Conservation (phyloP, 2,888 invertebrate genomes). For the Melolontha melolontha region DNA sequence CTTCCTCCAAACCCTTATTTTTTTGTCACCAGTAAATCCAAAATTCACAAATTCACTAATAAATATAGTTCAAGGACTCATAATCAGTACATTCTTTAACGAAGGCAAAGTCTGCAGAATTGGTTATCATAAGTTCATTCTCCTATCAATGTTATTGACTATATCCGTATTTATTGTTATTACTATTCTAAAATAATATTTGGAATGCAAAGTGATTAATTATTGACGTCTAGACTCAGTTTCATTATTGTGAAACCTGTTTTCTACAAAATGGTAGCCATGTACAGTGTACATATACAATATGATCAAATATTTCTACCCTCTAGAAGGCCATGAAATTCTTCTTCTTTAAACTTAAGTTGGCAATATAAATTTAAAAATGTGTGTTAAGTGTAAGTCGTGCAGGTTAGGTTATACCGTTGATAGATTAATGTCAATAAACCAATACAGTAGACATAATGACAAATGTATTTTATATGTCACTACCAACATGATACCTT, state of each 20-base stretch:
- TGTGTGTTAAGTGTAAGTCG: no score
- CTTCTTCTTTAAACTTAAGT: no score
- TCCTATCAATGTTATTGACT: conserved; percentile 5
- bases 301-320: no score
- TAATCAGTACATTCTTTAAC: conserved; percentile 2
- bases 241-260: not conserved
- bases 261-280: not conserved
- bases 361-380: no score
- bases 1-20: conserved; percentile 18
- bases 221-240: not conserved
- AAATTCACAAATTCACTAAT: not conserved
- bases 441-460: no score
- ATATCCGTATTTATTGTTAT: conserved; percentile 19
- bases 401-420: no score
- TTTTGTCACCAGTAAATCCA: not conserved
- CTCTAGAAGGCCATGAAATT: no score
- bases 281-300: no score
- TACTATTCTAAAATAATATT: not conserved
- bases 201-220: no score
- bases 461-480: no score
- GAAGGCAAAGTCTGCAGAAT: conserved; percentile 18
- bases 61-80: conserved; percentile 22
- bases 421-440: no score
- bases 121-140: conserved; percentile 19
- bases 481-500: no score